Percentiles rank a stretch among this genome's conserved stretches.
Evolutionary conservation across 2,797 vertebrate species (phyloP).

Genomic region (Brotogeris chrysoptera): DNA sequence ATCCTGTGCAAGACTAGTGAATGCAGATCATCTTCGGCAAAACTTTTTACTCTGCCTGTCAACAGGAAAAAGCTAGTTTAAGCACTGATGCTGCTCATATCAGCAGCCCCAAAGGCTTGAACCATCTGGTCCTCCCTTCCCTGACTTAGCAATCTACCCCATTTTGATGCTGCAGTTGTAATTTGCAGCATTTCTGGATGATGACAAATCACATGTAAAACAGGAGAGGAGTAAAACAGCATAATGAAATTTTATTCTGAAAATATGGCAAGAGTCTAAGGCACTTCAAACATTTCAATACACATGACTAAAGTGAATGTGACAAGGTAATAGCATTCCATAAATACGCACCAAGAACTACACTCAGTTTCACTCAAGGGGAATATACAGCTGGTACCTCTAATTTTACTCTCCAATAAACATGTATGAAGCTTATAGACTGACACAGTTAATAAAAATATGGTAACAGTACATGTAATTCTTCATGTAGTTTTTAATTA

Average conservation of each 20-base stretch:
- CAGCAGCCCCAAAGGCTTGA: neutral
- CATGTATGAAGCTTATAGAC: constrained; percentile 53
- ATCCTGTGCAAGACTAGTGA: neutral
- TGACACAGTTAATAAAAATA: constrained; percentile 83
- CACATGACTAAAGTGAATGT: constrained; percentile 75
- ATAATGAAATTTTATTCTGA: constrained; percentile 86
- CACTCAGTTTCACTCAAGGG: constrained; percentile 62
- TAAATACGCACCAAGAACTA: constrained; percentile 76
- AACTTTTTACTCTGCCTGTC: neutral
- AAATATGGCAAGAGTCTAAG: constrained; percentile 90
- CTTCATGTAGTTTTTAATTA: constrained; percentile 80
- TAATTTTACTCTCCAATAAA: constrained; percentile 66
- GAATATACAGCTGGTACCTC: constrained; percentile 65
- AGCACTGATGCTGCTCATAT: neutral
- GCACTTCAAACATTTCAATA: constrained; percentile 90
- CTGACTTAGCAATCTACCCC: neutral
- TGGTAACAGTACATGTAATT: constrained; percentile 82
- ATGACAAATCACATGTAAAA: constrained; percentile 37
- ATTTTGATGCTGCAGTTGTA: neutral
- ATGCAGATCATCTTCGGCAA: neutral
- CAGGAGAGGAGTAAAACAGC: constrained; percentile 50
- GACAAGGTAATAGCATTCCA: constrained; percentile 77
- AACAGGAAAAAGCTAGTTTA: neutral
- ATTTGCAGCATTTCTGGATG: neutral
- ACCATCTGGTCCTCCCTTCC: neutral